Base-by-base conservation (phyloP, 1,140 invertebrate species). In the Portunus trituberculatus region DNA sequence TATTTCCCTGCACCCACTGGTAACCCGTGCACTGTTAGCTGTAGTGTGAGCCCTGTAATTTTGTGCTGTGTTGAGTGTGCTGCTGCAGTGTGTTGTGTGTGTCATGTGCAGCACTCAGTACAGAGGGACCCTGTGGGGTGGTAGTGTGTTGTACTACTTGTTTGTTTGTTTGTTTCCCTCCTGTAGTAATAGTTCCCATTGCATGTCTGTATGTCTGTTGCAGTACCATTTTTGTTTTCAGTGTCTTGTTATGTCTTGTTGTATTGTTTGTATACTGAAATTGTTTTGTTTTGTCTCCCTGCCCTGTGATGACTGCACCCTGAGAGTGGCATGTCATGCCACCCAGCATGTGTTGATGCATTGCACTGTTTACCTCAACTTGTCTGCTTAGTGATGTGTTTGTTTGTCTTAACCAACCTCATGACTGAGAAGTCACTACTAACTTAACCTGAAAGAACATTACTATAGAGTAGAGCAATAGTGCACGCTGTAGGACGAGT, bases 181-280 rank as follows among this genome's bases (percentile, higher is more conserved):
- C 8, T 84, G 92, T 93, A 93, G 92, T 29, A 25, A 91, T 93
- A 93, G 92, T 86, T 52, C 76, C 76, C 76, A 84, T 46, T 84
- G 92, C 92, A 93, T 93, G 92, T 59, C 45, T 52, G 39, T 87
- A 82, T 84, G 39, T 87, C 39, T 84, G 83, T 93, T 93, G 90
- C 90, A 91, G 67, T 91, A 39, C 39, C 6, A 2, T 39, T 39
- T 39, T 48, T 32, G 76, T 52, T 48, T 25, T 52, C 48, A 93
- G 31, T 93, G 92, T 87, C 92, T 93, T 93, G 82, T 93, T 87
- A 87, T 28, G 92, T 32, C 48, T 89, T 93, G 48, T 46, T 48
- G 39, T 31, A 87, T 10, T 93, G n/a, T 76, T 76, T 76, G 67
- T 76, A n/a, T 0, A 25, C 67, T 76, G 67, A 76, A n/a, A 76